Evolutionary conservation across 2,888 invertebrate species (phyloP), one percentile per base, ranked within the genome.

Genomic region (Lydus trimaculatus): DNA sequence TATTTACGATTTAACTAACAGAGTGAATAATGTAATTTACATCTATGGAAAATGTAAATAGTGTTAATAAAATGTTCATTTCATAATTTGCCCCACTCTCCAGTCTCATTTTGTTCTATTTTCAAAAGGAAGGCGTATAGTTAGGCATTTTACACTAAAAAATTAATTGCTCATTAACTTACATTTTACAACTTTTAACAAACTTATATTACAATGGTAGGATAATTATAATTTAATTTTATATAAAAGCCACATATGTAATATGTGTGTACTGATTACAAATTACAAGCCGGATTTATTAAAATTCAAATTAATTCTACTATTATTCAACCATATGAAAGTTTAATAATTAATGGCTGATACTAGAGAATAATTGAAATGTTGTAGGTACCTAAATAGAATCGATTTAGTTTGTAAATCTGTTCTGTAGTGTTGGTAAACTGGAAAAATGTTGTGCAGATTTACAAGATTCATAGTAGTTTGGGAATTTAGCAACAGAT

Each of bases 401-500:
- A 52, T 48, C 3, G 1, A 13, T 2, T 52, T 20, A 23, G 4
- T 52, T 52, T 52, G 52, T 11, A 23, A 52, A 52, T 52, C 52
- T 20, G 13, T 13, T 39, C n/a, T 39, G 52, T 11, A 52, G 17
- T 52, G 20, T 52, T 52, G 23, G 20, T 43, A 1, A 17, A 9
- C 4, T 3, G 3, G 8, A 48, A 8, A 48, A 48, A 48, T 48
- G 48, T 39, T 48, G 48, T 17, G 39, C 5, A 15, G 5, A 39
- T 39, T 43, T 43, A 23, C 1, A 52, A 17, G 52, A 52, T 52
- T 52, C 52, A 52, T 23, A 3, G 23, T 23, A 13, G 23, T 52
- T 52, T 3, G 20, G 11, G 52, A 52, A 52, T 52, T 52, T 52
- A 52, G 23, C 52, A 52, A 52, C 52, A 52, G 52, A 23, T 52